These are phyloP conservation scores for Tyto alba DNA, from an alignment of 2,113 vertebrate species.

Conservation along the genomic window DNA sequence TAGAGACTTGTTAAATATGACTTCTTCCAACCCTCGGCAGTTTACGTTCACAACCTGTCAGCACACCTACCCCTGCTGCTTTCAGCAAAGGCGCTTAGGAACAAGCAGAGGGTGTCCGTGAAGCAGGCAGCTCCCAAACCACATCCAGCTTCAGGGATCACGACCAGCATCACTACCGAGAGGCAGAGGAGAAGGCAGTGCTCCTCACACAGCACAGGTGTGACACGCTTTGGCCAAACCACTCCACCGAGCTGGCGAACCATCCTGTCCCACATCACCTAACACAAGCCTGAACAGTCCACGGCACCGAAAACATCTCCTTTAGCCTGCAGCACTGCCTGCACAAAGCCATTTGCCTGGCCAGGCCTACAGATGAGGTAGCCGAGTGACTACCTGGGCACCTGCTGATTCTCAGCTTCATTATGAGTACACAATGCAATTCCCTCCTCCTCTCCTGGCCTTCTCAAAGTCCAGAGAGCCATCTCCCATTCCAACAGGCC, in stretches of 20 bases:
- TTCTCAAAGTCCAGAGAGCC: neutral
- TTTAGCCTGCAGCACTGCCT: neutral
- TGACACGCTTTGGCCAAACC: neutral
- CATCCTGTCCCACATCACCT: rapidly evolving
- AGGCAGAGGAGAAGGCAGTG: neutral
- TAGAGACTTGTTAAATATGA: rapidly evolving
- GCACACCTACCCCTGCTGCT: neutral
- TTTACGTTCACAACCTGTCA: neutral
- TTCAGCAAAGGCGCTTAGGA: neutral
- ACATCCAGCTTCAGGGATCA: rapidly evolving
- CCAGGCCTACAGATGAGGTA: neutral
- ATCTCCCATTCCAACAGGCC: neutral
- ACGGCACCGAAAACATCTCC: rapidly evolving
- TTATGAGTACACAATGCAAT: rapidly evolving
- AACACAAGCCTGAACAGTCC: neutral
- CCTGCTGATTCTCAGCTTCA: neutral
- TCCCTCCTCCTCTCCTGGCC: neutral
- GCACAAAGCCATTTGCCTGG: neutral
- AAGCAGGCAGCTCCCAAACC: neutral
- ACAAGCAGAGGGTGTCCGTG: neutral
- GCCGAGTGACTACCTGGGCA: neutral
- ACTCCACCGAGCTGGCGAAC: too few relatives aligned
- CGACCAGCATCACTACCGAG: rapidly evolving
- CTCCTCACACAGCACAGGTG: neutral
- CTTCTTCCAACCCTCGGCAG: neutral